Conservation (phyloP, 2,888 invertebrate genomes). For the Apodemia duryi region DNA sequence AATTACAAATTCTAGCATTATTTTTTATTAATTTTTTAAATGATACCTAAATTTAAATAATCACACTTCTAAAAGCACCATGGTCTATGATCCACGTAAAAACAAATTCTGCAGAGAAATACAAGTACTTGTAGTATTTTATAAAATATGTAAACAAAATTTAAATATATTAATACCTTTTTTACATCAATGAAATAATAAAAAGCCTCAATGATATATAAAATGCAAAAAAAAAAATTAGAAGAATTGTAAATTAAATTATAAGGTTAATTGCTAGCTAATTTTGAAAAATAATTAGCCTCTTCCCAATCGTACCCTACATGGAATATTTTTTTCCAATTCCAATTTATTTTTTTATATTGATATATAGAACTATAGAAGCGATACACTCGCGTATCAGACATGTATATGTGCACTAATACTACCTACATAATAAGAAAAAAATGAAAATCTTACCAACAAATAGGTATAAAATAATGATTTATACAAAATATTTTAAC, state of each 20-base stretch:
- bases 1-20: no score
- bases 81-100: slow-evolving; percentile 1
- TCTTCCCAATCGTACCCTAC: background rate
- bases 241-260: no score
- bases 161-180: slow-evolving; percentile 19
- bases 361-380: slow-evolving; percentile 15
- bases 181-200: background rate
- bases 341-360: background rate
- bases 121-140: slow-evolving; percentile 7
- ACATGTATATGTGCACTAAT: slow-evolving; percentile 18
- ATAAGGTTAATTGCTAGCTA: background rate
- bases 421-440: slow-evolving; percentile 18
- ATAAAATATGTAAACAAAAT: slow-evolving; percentile 7
- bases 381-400: slow-evolving; percentile 7
- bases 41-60: slow-evolving; percentile 6
- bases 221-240: background rate
- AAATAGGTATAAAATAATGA: slow-evolving; percentile 16
- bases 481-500: slow-evolving; percentile 19
- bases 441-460: slow-evolving; percentile 17
- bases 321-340: background rate
- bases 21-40: background rate
- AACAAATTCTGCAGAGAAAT: background rate
- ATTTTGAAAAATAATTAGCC: slow-evolving; percentile 1
- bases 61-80: slow-evolving; percentile 13
- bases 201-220: background rate